phyloP scores from a whole-genome alignment of 2,113 vertebrate species.

The Sialia sialis region DNA sequence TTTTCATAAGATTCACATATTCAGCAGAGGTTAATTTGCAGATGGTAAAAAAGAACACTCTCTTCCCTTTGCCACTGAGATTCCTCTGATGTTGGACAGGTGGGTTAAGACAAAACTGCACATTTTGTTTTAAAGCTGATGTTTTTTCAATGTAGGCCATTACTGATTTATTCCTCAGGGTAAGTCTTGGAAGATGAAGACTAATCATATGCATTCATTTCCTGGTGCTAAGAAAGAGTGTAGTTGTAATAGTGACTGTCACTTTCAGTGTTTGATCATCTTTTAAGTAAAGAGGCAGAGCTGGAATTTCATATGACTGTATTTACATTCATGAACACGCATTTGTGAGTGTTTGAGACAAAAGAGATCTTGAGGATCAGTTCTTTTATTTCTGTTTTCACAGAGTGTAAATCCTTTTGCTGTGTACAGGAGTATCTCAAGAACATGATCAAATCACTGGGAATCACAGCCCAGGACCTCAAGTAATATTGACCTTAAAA shows the following conservation, averaged over 20 bases:
- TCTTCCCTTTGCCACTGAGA: background rate
- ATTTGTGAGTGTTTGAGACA: background rate
- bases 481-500: background rate
- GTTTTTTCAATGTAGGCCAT: background rate
- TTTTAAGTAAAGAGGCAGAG: background rate
- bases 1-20: background rate
- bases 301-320: background rate
- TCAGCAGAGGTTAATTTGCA: background rate
- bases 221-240: background rate
- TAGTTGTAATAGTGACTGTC: background rate
- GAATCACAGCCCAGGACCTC: background rate
- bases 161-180: background rate
- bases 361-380: background rate
- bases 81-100: background rate
- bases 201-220: background rate
- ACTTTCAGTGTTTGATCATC: background rate
- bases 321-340: background rate
- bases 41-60: accelerated
- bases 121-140: background rate
- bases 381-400: background rate
- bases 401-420: background rate
- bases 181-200: background rate
- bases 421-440: background rate
- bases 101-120: background rate
- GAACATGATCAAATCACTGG: background rate